phyloP scores from a whole-genome alignment of 2,113 vertebrate genomes.

The Falcunculus frontatus region DNA sequence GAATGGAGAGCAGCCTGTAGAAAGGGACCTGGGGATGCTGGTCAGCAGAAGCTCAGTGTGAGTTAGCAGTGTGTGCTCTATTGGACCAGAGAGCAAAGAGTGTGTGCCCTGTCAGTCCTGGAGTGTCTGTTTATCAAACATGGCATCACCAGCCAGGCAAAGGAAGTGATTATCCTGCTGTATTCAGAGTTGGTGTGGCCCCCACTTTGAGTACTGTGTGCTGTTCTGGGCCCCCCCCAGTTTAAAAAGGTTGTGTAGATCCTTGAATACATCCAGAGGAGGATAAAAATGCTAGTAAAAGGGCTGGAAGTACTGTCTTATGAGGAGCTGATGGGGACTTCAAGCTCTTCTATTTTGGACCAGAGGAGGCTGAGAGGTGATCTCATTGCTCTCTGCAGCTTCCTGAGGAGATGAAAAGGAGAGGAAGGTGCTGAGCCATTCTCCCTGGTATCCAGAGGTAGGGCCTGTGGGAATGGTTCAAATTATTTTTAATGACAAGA shows the following conservation, averaged over 20 bases:
- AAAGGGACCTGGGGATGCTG: neutral
- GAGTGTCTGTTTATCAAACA: neutral
- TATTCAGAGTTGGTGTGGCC: neutral
- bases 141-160: neutral
- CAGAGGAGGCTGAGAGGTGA: neutral
- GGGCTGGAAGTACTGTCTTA: neutral
- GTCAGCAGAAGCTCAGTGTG: neutral
- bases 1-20: neutral
- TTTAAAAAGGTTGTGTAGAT: neutral
- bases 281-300: neutral
- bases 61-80: neutral
- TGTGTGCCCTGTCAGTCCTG: neutral
- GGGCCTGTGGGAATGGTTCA: neutral
- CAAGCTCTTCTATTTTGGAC: neutral
- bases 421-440: neutral
- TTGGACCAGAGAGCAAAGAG: neutral
- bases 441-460: neutral
- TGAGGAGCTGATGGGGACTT: neutral
- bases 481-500: neutral
- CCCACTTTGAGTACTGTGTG: neutral
- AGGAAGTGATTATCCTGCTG: neutral
- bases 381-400: neutral
- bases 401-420: neutral
- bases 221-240: too few relatives aligned
- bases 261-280: neutral